Percentiles rank a stretch among this genome's conserved stretches.
Evolutionary conservation across 2,797 vertebrate genomes (phyloP).

Genomic region (Melanotaenia parkinsoni): DNA sequence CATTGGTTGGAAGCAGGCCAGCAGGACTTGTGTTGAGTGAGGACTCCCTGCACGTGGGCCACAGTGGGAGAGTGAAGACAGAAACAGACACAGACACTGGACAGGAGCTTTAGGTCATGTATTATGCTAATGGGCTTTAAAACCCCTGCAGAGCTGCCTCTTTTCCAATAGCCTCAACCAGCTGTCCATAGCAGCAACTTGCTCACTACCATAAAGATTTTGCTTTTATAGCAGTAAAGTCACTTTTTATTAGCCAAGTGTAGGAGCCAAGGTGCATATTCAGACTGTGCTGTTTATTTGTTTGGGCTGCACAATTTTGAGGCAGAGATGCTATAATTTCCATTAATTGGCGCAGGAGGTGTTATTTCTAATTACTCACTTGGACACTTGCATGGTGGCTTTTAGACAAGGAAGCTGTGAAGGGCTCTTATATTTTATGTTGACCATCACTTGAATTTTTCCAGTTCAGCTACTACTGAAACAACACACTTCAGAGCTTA

Average conservation of each 20-base stretch:
- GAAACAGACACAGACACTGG: conserved; percentile 27
- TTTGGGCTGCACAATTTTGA: not conserved
- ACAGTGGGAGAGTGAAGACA: conserved; percentile 59
- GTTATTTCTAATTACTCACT: not conserved
- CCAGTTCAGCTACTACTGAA: not conserved
- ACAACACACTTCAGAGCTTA: not conserved
- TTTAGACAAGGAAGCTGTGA: not conserved
- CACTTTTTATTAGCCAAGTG: not conserved
- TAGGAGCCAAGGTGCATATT: not conserved
- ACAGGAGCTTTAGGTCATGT: conserved; percentile 51
- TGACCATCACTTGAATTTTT: not conserved
- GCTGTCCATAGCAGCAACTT: conserved; percentile 61
- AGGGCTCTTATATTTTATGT: not conserved
- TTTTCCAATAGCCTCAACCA: conserved; percentile 52
- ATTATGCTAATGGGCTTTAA: conserved; percentile 61
- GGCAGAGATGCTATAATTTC: not conserved
- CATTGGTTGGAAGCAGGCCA: conserved; percentile 60
- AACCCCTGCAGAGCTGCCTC: conserved; percentile 54
- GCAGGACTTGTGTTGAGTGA: conserved; percentile 71
- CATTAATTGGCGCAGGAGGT: not conserved
- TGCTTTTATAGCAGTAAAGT: conserved; percentile 39
- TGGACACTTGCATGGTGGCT: not conserved
- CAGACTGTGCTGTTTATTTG: not conserved
- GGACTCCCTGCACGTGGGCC: conserved; percentile 59
- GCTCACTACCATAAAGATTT: conserved; percentile 46